Evolutionary conservation across 2,888 invertebrate genomes (phyloP).

Genomic region (Drosophila nr. medialis): DNA sequence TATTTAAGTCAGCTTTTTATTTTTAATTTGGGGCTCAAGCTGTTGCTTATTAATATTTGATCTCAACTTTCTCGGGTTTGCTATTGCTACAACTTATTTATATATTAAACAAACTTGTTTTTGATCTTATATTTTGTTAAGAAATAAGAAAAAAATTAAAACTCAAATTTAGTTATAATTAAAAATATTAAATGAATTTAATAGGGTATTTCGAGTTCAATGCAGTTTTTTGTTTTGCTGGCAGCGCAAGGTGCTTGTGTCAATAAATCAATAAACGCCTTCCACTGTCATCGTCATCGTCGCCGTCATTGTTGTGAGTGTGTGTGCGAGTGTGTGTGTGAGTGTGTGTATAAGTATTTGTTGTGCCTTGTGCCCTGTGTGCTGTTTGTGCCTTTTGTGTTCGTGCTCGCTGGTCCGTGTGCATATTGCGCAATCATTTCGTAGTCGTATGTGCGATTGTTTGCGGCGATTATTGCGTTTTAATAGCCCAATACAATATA

Average conservation of each 20-base stretch:
- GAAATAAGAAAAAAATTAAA: neutral
- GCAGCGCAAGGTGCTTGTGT: slow-evolving; percentile 45
- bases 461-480: slow-evolving; percentile 65
- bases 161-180: neutral
- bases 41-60: neutral
- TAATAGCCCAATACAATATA: slow-evolving; percentile 69
- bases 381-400: slow-evolving; percentile 15
- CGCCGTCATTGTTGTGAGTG: neutral
- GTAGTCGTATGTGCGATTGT: slow-evolving; percentile 56
- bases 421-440: slow-evolving; percentile 74
- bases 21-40: no score
- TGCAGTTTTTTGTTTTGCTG: neutral
- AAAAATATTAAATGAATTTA: neutral
- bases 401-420: slow-evolving; percentile 70
- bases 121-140: neutral
- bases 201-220: slow-evolving; percentile 13
- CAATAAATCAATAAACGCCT: slow-evolving; percentile 72
- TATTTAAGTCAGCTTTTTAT: no score
- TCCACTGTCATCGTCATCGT: slow-evolving; percentile 60
- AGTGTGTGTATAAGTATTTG: slow-evolving; percentile 10
- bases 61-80: neutral
- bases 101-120: neutral
- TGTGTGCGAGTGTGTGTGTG: neutral
- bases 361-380: neutral
- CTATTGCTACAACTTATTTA: neutral